Percentiles rank a stretch among this genome's conserved stretches.
These are phyloP conservation scores for Copidosoma aretas DNA, from an alignment of 2,888 invertebrate species.

Conservation along the genomic window DNA sequence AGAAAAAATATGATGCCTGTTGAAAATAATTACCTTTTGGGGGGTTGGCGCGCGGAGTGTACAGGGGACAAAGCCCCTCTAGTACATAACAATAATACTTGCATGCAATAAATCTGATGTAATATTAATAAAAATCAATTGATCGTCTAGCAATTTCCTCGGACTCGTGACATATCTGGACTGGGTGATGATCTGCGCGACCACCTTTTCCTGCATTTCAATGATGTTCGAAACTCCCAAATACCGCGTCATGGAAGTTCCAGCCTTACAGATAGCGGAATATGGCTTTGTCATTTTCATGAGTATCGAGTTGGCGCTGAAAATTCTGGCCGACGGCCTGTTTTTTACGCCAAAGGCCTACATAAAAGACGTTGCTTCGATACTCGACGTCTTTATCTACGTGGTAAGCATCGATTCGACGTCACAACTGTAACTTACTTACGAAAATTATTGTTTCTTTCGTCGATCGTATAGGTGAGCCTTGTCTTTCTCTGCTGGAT, in stretches of 20 bases:
- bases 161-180: conserved; percentile 98
- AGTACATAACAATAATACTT: no score
- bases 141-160: conserved; percentile 81
- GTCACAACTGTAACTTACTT: conserved; percentile 17
- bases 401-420: conserved; percentile 81
- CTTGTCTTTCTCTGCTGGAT: conserved; percentile 96
- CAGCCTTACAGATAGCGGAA: conserved; percentile 93
- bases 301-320: conserved; percentile 94
- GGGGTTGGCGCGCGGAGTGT: no score
- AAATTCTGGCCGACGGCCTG: conserved; percentile 95
- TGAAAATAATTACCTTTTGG: no score
- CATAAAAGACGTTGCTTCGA: conserved; percentile 95
- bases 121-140: no score
- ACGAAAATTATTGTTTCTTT: not conserved
- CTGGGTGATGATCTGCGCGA: conserved; percentile 99
- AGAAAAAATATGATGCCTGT: no score
- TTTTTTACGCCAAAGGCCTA: conserved; percentile 99
- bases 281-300: conserved; percentile 98
- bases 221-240: conserved; percentile 99
- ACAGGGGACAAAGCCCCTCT: no score
- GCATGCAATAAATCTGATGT: no score
- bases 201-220: conserved; percentile 94
- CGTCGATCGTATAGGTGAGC: conserved; percentile 80
- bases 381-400: conserved; percentile 97
- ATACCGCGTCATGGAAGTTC: conserved; percentile 91